phyloP scores from a whole-genome alignment of 2,113 vertebrate genomes.

The Pavo muticus region DNA sequence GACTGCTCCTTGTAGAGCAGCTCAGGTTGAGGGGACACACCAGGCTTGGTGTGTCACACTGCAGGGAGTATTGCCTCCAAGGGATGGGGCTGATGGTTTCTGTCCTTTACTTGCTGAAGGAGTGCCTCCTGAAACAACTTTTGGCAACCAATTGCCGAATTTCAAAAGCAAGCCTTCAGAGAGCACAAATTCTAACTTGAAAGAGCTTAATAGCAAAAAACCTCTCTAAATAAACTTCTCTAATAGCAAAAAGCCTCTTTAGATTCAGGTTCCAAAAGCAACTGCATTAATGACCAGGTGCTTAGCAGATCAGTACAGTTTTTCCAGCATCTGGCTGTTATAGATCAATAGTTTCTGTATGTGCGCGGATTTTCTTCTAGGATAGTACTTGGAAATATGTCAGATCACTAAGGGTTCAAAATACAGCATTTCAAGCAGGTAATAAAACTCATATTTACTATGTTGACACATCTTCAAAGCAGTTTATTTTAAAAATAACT shows the following conservation, averaged over 20 bases:
- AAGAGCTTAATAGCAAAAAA: not conserved
- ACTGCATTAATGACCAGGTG: not conserved
- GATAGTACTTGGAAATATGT: not conserved
- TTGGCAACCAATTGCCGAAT: not conserved
- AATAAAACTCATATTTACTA: not conserved
- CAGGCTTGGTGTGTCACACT: not conserved
- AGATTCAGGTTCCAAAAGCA: not conserved
- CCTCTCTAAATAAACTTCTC: no score
- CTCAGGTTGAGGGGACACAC: not conserved
- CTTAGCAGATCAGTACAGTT: not conserved
- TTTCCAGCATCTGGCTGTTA: not conserved
- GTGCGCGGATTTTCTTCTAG: not conserved
- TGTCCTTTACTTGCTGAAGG: not conserved
- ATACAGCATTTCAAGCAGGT: not conserved
- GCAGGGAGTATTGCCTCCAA: not conserved
- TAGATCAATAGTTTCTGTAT: not conserved
- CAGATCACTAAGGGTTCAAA: not conserved
- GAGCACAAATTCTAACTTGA: not conserved
- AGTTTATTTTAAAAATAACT: not conserved
- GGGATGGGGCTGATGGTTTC: not conserved
- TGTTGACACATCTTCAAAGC: not conserved
- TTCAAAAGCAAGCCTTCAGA: constrained; percentile 1
- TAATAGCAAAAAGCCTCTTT: not conserved
- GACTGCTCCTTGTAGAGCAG: not conserved
- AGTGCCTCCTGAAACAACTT: not conserved